Evolutionary conservation across 1,140 invertebrate genomes (phyloP).

Genomic region (Cydia fagiglandana): DNA sequence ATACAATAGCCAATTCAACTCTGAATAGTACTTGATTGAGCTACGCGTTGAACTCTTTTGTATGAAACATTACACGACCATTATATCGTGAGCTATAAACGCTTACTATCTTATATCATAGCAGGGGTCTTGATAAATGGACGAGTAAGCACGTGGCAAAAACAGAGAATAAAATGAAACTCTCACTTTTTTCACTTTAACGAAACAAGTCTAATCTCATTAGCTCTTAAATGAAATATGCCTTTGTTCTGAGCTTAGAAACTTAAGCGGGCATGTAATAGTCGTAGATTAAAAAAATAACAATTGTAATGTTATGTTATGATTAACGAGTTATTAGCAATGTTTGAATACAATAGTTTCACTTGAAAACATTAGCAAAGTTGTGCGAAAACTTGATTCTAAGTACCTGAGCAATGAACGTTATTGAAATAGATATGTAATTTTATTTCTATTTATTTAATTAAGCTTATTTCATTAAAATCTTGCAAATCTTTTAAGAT

Average conservation of each 20-base stretch:
- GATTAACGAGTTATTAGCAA: background rate
- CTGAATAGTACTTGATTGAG: background rate
- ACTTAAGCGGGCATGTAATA: background rate
- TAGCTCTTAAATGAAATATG: conserved; percentile 4
- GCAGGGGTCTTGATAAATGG: background rate
- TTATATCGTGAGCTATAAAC: background rate
- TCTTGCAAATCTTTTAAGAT: too few species aligned
- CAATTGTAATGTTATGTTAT: conserved; percentile 11
- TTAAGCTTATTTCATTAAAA: too few species aligned
- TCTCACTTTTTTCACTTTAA: conserved; percentile 30
- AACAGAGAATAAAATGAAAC: conserved; percentile 9
- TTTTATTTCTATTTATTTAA: too few species aligned
- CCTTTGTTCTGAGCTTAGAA: conserved; percentile 24
- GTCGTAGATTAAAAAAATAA: conserved; percentile 11
- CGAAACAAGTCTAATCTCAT: conserved; percentile 17
- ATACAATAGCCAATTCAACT: background rate
- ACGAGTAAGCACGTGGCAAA: background rate
- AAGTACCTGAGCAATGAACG: too few species aligned
- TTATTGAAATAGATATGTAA: too few species aligned
- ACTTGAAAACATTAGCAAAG: too few species aligned
- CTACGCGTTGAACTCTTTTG: conserved; percentile 47
- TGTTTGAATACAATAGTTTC: background rate
- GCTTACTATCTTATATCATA: background rate
- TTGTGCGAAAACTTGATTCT: too few species aligned
- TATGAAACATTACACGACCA: conserved; percentile 20